These are phyloP conservation scores for Chinchilla lanigera DNA, from an alignment of 2,113 vertebrate genomes.

Conservation along the genomic window DNA sequence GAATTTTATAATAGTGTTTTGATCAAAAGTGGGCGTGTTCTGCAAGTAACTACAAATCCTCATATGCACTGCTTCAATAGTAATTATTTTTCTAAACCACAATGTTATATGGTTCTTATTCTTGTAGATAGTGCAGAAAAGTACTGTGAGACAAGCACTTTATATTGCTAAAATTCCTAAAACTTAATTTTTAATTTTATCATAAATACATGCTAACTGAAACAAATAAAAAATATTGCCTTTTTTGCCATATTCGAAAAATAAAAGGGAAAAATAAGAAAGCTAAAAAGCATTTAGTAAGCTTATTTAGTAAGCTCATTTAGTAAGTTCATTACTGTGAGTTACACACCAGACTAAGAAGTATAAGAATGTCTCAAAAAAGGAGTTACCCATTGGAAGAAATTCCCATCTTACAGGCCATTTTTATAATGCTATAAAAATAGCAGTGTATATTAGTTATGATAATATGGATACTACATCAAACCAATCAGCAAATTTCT, in stretches of 20 bases:
- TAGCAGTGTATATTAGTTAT: not conserved
- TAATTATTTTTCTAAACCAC: constrained; percentile 70
- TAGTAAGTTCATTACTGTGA: constrained; percentile 55
- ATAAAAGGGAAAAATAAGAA: not conserved
- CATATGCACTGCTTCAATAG: constrained; percentile 63
- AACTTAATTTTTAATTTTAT: constrained; percentile 61
- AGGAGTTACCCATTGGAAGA: not conserved
- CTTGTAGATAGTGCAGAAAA: constrained; percentile 60
- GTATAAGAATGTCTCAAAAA: not conserved
- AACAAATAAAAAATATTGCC: constrained; percentile 3
- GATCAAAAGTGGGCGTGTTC: constrained; percentile 75
- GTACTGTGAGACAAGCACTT: constrained; percentile 43
- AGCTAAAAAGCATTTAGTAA: constrained; percentile 48
- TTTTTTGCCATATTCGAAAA: not conserved
- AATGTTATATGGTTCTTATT: constrained; percentile 49
- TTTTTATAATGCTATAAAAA: not conserved
- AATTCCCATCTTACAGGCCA: not conserved
- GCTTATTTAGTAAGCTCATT: constrained; percentile 41
- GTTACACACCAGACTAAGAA: not conserved
- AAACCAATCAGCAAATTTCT: constrained; percentile 1
- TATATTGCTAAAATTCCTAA: constrained; percentile 47
- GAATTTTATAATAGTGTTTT: constrained; percentile 75
- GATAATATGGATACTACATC: not conserved
- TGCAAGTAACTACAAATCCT: constrained; percentile 75
- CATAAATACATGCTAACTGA: constrained; percentile 45